Base-by-base conservation (phyloP, 1,140 invertebrate species). In the Lamellibrachia luymesi region DNA sequence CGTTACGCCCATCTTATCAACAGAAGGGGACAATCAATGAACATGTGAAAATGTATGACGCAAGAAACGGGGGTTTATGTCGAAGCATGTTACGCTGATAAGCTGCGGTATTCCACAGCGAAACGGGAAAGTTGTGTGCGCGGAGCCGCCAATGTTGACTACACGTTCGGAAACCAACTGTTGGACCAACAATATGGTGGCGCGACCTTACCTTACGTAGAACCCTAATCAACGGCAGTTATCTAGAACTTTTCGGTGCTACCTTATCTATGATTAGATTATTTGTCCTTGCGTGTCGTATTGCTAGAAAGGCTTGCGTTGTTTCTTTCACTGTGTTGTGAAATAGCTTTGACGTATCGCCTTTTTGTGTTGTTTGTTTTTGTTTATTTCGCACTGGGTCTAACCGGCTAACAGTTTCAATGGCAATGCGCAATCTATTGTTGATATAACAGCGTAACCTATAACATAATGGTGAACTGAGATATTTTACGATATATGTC, bases 101-200 rank as follows among this genome's bases (percentile, higher is more conserved):
- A 80, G 64, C 64, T 80, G 64, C 64, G 64, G 64, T 80, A 80
- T 80, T 1, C 64, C 64, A 17, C 64, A 80, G 17, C 25, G 64
- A 80, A 80, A 80, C 64, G 64, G 13, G 64, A 80, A 80, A 80
- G 64, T 80, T 80, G 64, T 80, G 17, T 80, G 17, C 64, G 64
- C 64, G 64, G 25, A 80, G 64, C 64, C 64, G 64, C 64, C 64
- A 80, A 17, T 80, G 64, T 80, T 80, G 64, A 80, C 64, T 80
- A 56, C 13, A 2, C 64, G 64, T 17, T 80, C 64, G 13, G 64
- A 80, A 80, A 80, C 64, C 64, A 80, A 80, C 64, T 80, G 64
- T 80, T 80, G 64, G 64, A 80, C 64, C 64, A 80, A 80, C 52
- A 56, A 56, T 80, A 80, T 80, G 64, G 64, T 80, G 64, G 64